A percentile compares a stretch with the other conserved stretches of the same genome.
Conservation (phyloP, 2,113 vertebrate species). For the Gavialis gangeticus region DNA sequence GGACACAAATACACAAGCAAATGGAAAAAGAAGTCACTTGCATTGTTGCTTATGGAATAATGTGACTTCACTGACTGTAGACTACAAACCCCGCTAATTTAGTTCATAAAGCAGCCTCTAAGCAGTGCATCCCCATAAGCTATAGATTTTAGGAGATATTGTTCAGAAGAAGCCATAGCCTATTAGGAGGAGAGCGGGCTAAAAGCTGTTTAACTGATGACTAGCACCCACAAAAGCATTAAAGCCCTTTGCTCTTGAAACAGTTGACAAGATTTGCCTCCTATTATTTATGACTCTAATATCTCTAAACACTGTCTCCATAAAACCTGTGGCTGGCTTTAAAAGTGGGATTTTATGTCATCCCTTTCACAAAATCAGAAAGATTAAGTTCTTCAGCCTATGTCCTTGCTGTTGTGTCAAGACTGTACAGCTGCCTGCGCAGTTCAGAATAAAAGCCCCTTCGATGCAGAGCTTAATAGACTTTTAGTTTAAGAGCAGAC, state of each 20-base stretch:
- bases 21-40: slow-evolving; percentile 7
- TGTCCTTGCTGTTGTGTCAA: not conserved
- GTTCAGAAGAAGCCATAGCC: not conserved
- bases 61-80: not conserved
- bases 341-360: not conserved
- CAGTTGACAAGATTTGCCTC: not conserved
- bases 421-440: not conserved
- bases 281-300: not conserved
- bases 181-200: not conserved
- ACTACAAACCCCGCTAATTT: not conserved
- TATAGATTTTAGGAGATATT: not conserved
- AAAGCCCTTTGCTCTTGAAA: slow-evolving; percentile 22
- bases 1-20: slow-evolving; percentile 6
- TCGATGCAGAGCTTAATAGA: slow-evolving; percentile 35
- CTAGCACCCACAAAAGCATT: slow-evolving; percentile 33
- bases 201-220: slow-evolving; percentile 22
- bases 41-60: not conserved
- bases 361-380: not conserved
- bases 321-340: slow-evolving; percentile 1
- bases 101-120: not conserved
- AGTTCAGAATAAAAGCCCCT: not conserved
- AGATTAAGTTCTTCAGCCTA: slow-evolving; percentile 9
- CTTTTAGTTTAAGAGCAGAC: slow-evolving; percentile 47
- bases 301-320: not conserved
- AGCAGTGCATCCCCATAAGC: not conserved